Evolutionary conservation across 2,113 vertebrate genomes (phyloP).

Genomic region (Beaufortia kweichowensis): DNA sequence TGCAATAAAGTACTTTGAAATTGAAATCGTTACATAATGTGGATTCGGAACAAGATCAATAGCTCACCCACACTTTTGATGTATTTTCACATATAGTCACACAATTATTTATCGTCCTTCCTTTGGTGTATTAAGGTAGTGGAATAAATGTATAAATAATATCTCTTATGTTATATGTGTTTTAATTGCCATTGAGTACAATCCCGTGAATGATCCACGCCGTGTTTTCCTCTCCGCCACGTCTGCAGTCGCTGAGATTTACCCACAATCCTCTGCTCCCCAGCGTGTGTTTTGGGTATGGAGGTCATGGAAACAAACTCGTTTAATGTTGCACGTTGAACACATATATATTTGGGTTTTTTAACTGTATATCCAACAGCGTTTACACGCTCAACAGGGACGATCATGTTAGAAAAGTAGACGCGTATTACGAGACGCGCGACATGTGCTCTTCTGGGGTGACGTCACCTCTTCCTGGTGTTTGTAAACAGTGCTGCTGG

Average conservation of each 20-base stretch:
- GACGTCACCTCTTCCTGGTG: slow-evolving; percentile 63
- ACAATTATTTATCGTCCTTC: too few species aligned
- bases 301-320: slow-evolving; percentile 30
- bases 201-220: slow-evolving; percentile 45
- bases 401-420: fast-evolving
- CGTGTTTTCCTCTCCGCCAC: slow-evolving; percentile 52
- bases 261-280: slow-evolving; percentile 60
- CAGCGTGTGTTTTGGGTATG: slow-evolving; percentile 26
- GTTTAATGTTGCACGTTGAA: too few species aligned
- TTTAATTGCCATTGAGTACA: not conserved
- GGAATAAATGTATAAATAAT: too few species aligned
- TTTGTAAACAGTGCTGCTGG: slow-evolving; percentile 72
- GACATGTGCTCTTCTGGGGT: slow-evolving; percentile 60
- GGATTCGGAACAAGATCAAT: too few species aligned
- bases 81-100: too few species aligned
- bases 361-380: not conserved
- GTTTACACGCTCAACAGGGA: too few species aligned
- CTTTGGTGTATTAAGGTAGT: too few species aligned
- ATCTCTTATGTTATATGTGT: too few species aligned
- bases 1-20: too few species aligned
- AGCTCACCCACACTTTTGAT: too few species aligned
- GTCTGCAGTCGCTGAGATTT: slow-evolving; percentile 64
- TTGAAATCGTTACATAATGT: too few species aligned
- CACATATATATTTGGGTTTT: not conserved
- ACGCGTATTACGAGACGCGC: not conserved